These are phyloP conservation scores for Euzophera pinguis DNA, from an alignment of 2,888 invertebrate genomes.

Conservation along the genomic window DNA sequence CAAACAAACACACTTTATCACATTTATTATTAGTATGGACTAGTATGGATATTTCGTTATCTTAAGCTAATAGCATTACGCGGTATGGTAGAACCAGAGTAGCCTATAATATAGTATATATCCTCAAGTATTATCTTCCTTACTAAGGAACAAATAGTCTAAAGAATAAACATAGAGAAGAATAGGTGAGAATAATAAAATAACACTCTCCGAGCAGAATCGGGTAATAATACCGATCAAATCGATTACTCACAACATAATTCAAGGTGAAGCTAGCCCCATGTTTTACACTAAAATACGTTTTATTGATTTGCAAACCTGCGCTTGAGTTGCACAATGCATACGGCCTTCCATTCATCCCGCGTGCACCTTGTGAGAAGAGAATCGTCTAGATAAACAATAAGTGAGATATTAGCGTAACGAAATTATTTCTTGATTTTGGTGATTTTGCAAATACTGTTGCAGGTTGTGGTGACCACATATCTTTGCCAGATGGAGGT, in stretches of 20 bases:
- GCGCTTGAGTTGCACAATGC: constrained; percentile 18
- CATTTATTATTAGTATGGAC: no score
- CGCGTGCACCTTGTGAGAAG: constrained; percentile 20
- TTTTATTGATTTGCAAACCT: constrained; percentile 5
- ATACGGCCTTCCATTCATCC: constrained; percentile 18
- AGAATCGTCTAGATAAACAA: constrained; percentile 17
- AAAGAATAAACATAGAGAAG: no score
- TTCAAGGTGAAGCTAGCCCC: constrained; percentile 2
- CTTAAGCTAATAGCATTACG: no score
- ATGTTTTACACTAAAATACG: background rate
- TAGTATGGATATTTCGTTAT: no score
- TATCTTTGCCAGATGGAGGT: no score
- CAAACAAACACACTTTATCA: no score
- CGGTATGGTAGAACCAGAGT: no score
- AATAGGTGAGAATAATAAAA: background rate
- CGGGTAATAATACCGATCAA: background rate
- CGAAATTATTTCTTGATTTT: constrained; percentile 2
- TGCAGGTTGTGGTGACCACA: no score
- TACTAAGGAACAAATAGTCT: no score
- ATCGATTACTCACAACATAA: constrained; percentile 1
- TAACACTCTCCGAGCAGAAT: background rate
- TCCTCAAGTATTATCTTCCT: no score
- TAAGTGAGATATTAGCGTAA: constrained; percentile 12
- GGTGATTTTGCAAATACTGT: background rate
- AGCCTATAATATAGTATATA: no score